A percentile compares a stretch with the other conserved stretches of the same genome.
Conservation (phyloP, 2,797 vertebrate genomes). For the Mallotus villosus region DNA sequence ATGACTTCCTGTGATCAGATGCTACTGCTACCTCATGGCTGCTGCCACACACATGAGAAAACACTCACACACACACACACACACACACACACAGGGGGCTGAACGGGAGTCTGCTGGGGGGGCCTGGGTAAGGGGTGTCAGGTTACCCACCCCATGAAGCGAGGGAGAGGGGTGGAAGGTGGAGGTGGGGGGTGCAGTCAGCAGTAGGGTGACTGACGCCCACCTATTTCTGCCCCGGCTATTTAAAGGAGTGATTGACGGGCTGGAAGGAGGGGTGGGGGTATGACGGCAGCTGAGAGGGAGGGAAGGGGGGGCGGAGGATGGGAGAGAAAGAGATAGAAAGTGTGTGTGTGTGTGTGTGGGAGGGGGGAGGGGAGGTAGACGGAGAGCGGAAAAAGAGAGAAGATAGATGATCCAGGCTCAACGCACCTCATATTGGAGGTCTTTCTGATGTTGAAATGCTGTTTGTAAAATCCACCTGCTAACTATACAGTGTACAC, state of each 20-base stretch:
- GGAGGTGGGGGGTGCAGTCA: constrained; percentile 25
- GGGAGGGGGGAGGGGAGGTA: not conserved
- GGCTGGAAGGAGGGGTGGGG: constrained; percentile 19
- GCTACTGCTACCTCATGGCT: not conserved
- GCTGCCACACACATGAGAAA: constrained; percentile 9
- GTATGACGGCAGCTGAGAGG: constrained; percentile 15
- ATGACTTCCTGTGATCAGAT: not conserved
- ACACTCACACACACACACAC: constrained; percentile 23
- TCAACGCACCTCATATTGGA: too few species aligned
- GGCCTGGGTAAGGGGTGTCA: constrained; percentile 38
- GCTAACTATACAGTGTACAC: too few species aligned
- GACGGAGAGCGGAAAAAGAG: not conserved
- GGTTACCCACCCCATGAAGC: constrained; percentile 52
- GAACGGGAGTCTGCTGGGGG: constrained; percentile 5
- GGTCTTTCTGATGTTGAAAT: too few species aligned
- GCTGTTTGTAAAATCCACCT: too few species aligned
- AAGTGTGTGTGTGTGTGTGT: not conserved
- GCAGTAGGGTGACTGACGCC: constrained; percentile 64
- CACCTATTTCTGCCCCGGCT: constrained; percentile 73
- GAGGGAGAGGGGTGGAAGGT: not conserved
- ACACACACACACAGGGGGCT: constrained; percentile 15
- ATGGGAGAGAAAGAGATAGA: too few species aligned
- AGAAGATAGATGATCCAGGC: too few species aligned
- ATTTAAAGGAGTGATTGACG: constrained; percentile 75
- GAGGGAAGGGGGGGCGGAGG: constrained; percentile 20